Evolutionary conservation across 64 coral and sea anemone species (phyloP).

Genomic region (Stylophora pistillata): DNA sequence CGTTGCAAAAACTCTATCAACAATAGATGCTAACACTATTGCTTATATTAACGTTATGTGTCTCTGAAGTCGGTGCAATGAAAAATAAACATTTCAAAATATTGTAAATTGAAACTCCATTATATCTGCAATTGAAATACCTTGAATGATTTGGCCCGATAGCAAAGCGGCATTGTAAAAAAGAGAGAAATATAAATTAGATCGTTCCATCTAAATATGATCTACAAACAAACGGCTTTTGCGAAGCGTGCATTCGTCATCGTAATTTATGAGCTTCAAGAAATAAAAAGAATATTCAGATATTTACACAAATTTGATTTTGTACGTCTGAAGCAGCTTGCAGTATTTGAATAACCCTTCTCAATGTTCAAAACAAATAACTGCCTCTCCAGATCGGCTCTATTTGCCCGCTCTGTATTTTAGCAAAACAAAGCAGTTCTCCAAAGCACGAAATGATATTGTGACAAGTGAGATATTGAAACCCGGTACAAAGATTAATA

Average conservation of each 20-base stretch:
- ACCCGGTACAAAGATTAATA: too few species aligned
- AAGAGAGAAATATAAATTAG: not conserved
- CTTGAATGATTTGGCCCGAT: not conserved
- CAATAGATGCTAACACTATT: not conserved
- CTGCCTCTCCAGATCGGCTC: not conserved
- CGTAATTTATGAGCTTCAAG: not conserved
- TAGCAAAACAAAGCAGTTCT: not conserved
- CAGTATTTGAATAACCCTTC: not conserved
- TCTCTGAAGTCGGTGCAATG: not conserved
- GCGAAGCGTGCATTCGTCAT: not conserved
- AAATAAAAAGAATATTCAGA: not conserved
- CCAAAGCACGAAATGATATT: not conserved
- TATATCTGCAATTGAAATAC: not conserved
- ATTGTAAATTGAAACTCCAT: not conserved
- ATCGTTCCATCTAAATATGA: not conserved
- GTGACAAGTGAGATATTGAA: too few species aligned
- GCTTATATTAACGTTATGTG: not conserved
- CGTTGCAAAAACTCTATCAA: not conserved
- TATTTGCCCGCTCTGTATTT: not conserved
- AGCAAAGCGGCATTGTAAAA: not conserved
- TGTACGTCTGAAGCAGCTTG: not conserved
- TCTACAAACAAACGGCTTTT: not conserved
- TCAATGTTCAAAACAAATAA: not conserved
- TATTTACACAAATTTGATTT: constrained; percentile 30
- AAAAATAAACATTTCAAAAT: constrained; percentile 16